phyloP scores from a whole-genome alignment of 2,113 vertebrate species.

The Psilopogon haemacephalus region DNA sequence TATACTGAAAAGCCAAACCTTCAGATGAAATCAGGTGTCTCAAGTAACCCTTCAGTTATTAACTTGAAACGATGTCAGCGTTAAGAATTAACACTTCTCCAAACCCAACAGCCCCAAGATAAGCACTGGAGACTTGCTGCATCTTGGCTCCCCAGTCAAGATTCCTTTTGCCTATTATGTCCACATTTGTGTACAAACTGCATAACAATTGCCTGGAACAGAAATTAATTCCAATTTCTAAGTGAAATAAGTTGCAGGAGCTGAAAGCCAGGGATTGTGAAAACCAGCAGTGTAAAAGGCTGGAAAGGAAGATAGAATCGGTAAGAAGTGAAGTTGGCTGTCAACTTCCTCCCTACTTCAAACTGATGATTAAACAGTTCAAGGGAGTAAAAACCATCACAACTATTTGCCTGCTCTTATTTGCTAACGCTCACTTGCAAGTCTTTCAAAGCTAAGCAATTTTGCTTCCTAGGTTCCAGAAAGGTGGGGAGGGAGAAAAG shows the following conservation, averaged over 20 bases:
- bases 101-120: too few relatives aligned
- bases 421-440: not conserved
- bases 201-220: not conserved
- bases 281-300: not conserved
- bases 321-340: not conserved
- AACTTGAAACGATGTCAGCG: too few relatives aligned
- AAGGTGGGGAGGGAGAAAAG: fast-evolving
- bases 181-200: not conserved
- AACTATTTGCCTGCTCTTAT: not conserved
- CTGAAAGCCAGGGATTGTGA: not conserved
- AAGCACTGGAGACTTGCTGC: not conserved
- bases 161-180: not conserved
- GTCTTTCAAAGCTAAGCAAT: not conserved
- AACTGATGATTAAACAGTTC: not conserved
- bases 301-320: not conserved
- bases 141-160: not conserved
- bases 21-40: too few relatives aligned
- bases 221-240: not conserved
- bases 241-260: not conserved
- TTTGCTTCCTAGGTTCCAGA: not conserved
- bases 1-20: too few relatives aligned
- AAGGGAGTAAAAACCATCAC: not conserved
- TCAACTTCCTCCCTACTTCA: fast-evolving
- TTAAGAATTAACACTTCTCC: too few relatives aligned
- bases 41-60: too few relatives aligned